phyloP scores from a whole-genome alignment of 2,113 vertebrate species.

The Lasiurus borealis region DNA sequence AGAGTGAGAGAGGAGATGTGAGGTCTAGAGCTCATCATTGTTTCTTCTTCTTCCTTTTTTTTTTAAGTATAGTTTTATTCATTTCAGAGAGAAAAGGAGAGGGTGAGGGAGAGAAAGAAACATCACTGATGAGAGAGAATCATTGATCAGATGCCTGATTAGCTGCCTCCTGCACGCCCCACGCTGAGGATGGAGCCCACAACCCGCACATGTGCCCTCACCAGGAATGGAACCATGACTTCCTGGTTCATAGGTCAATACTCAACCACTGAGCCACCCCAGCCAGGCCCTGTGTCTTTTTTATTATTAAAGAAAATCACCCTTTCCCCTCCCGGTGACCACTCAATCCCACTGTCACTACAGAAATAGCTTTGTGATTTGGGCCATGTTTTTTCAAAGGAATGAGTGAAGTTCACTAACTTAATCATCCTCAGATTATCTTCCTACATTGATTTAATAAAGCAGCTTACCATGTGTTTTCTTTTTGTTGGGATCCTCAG shows the following conservation, averaged over 20 bases:
- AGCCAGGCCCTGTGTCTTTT: not conserved
- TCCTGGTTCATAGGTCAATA: too few species aligned
- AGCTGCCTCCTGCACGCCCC: too few species aligned
- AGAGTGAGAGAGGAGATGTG: fast-evolving
- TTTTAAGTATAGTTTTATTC: too few species aligned
- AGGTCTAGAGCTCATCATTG: fast-evolving
- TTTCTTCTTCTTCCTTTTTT: not conserved
- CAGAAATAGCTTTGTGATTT: slow-evolving; percentile 56
- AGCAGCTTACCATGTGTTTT: slow-evolving; percentile 76
- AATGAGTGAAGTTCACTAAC: slow-evolving; percentile 64
- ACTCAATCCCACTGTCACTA: not conserved
- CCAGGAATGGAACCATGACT: too few species aligned
- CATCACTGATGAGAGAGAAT: too few species aligned
- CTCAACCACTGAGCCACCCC: too few species aligned
- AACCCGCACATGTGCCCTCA: too few species aligned
- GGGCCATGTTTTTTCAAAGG: slow-evolving; percentile 26
- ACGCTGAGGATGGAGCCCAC: too few species aligned
- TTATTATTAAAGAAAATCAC: not conserved
- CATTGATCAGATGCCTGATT: too few species aligned
- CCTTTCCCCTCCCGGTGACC: not conserved
- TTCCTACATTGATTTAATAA: slow-evolving; percentile 73
- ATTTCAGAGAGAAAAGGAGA: too few species aligned
- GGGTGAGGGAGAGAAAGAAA: too few species aligned
- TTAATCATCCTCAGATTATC: slow-evolving; percentile 66
- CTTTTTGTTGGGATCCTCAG: slow-evolving; percentile 62